Percentiles rank a stretch among this genome's conserved stretches.
These are phyloP conservation scores for Hydropsyche betteni DNA, from an alignment of 2,888 invertebrate species.

Conservation along the genomic window DNA sequence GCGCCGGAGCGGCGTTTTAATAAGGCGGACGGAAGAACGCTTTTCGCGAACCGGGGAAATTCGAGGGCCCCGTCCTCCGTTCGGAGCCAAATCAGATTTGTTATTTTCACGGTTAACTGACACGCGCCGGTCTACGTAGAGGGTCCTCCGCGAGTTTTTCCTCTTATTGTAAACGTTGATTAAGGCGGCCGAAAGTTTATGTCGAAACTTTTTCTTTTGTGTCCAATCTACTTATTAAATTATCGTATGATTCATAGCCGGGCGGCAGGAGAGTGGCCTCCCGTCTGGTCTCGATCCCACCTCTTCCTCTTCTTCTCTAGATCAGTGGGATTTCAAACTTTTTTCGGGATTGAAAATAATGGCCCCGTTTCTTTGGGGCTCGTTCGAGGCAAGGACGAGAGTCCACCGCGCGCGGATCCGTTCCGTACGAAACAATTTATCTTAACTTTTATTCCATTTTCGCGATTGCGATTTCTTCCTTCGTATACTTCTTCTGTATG, in stretches of 20 bases:
- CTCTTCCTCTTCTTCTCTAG: not conserved
- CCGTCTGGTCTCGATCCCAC: no score
- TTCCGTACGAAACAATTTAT: constrained; percentile 36
- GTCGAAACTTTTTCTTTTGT: constrained; percentile 44
- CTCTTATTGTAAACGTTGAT: constrained; percentile 45
- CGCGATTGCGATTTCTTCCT: constrained; percentile 22
- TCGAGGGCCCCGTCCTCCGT: not conserved
- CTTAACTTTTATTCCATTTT: constrained; percentile 35
- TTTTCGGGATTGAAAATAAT: constrained; percentile 40
- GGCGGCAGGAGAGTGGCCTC: constrained; percentile 14
- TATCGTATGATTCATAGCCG: constrained; percentile 41
- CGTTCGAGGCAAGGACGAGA: not conserved
- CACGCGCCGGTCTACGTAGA: not conserved
- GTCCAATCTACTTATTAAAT: constrained; percentile 46
- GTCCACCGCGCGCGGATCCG: constrained; percentile 16
- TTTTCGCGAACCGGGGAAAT: no score
- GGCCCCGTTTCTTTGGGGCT: constrained; percentile 15
- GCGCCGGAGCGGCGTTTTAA: constrained; percentile 16
- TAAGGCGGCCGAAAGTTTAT: constrained; percentile 43
- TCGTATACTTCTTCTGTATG: not conserved
- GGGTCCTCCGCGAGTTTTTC: constrained; percentile 4
- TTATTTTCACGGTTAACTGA: constrained; percentile 33
- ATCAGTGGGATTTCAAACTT: constrained; percentile 35
- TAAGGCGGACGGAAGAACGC: not conserved
- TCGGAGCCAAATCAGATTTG: constrained; percentile 29